Percentiles rank a stretch among this genome's conserved stretches.
Evolutionary conservation across 1,140 invertebrate genomes (phyloP).

Genomic region (Phocides pigmalion): DNA sequence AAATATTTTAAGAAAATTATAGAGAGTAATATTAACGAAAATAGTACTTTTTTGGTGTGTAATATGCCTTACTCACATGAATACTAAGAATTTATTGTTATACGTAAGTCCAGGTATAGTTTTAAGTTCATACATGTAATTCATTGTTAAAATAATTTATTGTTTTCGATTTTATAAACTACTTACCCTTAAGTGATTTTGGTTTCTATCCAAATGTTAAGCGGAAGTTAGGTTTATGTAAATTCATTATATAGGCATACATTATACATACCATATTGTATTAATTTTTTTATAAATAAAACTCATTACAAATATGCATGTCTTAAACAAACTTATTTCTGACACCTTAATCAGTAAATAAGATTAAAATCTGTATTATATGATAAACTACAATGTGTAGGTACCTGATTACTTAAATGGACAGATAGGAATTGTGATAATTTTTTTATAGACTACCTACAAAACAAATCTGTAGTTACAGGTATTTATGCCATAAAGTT

Average conservation of each 20-base stretch:
- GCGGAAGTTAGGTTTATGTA: constrained; percentile 67
- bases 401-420: no score
- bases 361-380: no score
- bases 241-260: constrained; percentile 23
- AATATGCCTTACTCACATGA: constrained; percentile 8
- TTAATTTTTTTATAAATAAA: constrained; percentile 11
- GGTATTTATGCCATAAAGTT: no score
- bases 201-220: constrained; percentile 63
- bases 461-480: no score
- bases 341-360: no score
- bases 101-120: constrained; percentile 9
- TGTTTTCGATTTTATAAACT: constrained; percentile 51
- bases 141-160: constrained; percentile 32
- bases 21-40: not conserved
- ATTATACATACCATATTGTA: constrained; percentile 7
- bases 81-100: constrained; percentile 13
- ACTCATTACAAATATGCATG: not conserved
- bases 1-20: constrained; percentile 18
- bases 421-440: no score
- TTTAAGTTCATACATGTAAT: constrained; percentile 1
- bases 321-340: no score
- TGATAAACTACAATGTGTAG: no score
- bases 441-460: no score
- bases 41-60: constrained; percentile 7
- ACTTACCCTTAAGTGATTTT: constrained; percentile 71